Base-by-base conservation (phyloP, 2,113 vertebrate genomes). In the Osmerus eperlanus region DNA sequence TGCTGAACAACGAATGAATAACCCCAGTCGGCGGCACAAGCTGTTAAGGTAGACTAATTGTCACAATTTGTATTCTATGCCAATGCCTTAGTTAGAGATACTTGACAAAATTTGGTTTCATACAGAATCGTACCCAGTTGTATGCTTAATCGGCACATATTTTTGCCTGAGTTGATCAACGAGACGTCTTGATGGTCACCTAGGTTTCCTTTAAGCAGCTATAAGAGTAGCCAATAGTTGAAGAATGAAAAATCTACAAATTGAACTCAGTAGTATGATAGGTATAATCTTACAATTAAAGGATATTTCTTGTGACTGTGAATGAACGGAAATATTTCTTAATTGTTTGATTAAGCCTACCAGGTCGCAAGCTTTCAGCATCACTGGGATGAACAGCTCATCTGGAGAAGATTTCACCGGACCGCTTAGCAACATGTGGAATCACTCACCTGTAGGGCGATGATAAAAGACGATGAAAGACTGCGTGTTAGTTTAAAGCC, bases 221-320 rank as follows among this genome's bases (percentile, higher is more conserved):
- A 11, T 11, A 9, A 47, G 41, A 47, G 41, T 47, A 47, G 1
- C 41, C 41, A 47, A 47, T 12, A 11, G 41, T 12, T 47, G 41
- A 47, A 47, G 41, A 47, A 11, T 12, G 72, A 69, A 13, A 13
- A 21, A 23, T 41, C 6, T 61, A 71, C 8, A 25, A 68, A 11
- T 25, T 67, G 29, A 80, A 67, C 79, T 59, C 75, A 73, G 65
- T 47, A 84, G 67, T 21, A 60, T 47, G 90, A 85, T 75, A 21
- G 84, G 69, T 88, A 81, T 91, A 80, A 84, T 83, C 88, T 92
- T 93, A 93, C 91, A 93, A 93, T 93, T 93, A 93, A 93, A 93
- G 91, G 91, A 93, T 93, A 93, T 93, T 92, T 93, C 90, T 92
- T 79, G 91, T 88, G 86, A 51, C 65, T 83, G 74, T 52, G 78